Evolutionary conservation across 2,113 vertebrate genomes (phyloP), one percentile per base, ranked within the genome.

Genomic region (Gasterosteus aculeatus): DNA sequence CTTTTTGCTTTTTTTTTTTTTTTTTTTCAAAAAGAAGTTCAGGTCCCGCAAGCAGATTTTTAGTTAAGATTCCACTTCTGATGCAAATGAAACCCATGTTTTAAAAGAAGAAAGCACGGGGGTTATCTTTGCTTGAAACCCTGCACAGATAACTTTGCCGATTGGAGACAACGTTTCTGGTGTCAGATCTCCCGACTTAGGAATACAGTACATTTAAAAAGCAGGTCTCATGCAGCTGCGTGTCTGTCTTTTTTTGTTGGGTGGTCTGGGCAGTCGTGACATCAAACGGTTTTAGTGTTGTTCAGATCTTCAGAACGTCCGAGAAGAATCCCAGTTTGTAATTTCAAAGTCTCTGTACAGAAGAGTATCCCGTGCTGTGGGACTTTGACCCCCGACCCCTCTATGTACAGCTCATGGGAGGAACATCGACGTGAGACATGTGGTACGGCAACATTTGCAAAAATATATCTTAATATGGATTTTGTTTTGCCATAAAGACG

Each of bases 401-500:
- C 29, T 75, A 53, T 75, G 16, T 85, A 78, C 84, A 86, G 49
- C 69, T 76, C 76, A n/a, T 46, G 82, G 80, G 69, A 77, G 63
- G 39, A 51, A 76, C 46, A 89, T 59, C 75, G 71, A 75, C 78
- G 61, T 72, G 75, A 82, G 69, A 78, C 77, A 69, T 69, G 87
- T 88, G 85, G 84, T 64, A 72, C 66, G 42, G 75, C 69, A 10
- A 78, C 75, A 72, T 88, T 73, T 89, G 89, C 79, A 90, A 94
- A 93, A 93, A 88, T 84, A 92, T 86, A 87, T 91, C 69, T 88
- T 72, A 72, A 83, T 72, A 44, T n/a, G 33, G 33, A 33, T 33
- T 3, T 81, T 85, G 80, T 91, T 91, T 91, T 88, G 87, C 85
- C 59, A 89, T 83, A 85, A 84, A 89, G 84, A 84, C 76, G 51